Base-by-base conservation (phyloP, 1,140 invertebrate species). In the Sweltsa coloradensis region DNA sequence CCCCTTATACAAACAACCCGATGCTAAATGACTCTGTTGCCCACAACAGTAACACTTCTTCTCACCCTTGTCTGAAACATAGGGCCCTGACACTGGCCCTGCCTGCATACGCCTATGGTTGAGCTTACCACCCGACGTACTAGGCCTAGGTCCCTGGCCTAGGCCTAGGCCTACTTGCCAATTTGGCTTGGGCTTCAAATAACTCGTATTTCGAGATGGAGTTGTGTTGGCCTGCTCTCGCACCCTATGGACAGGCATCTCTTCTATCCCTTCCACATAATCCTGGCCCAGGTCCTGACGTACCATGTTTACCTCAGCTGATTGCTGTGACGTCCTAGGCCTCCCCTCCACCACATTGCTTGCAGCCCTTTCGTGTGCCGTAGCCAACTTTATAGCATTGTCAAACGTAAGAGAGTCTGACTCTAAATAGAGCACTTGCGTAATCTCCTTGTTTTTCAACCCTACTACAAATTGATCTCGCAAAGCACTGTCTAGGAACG, bases 381-480 rank as follows among this genome's bases (percentile, higher is more conserved):
- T 37, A 19, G 5, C 36, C 11, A 37, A 37, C 18, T 22, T 37
- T 37, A 37, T 22, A 19, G 36, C 36, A 16, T 37, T 37, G 18
- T 37, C 36, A 11, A 37, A 37, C 7, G 36, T 37, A 19, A 37
- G 11, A 22, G 18, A 16, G 23, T 37, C 36, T 5, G 4, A 16
- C 36, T 37, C 36, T 7, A 37, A 4, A 37, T 5, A 37, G 16
- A 37, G 23, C 36, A 7, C 3, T 37, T 37, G 36, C 5, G 36
- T 37, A 19, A 37, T 37, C 16, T 37, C 36, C 23, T 37, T 37
- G 5, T 37, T n/a, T 37, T 37, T 37, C 23, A 37, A 37, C 5
- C 36, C n/a, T 16, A 37, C 36, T 4, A 37, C 36, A 37, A 37
- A 37, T 22, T 37, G 4, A 11, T 37, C n/a, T 5, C 36, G 36